phyloP scores from a whole-genome alignment of 2,888 invertebrate species.

The Apodemia duryi region DNA sequence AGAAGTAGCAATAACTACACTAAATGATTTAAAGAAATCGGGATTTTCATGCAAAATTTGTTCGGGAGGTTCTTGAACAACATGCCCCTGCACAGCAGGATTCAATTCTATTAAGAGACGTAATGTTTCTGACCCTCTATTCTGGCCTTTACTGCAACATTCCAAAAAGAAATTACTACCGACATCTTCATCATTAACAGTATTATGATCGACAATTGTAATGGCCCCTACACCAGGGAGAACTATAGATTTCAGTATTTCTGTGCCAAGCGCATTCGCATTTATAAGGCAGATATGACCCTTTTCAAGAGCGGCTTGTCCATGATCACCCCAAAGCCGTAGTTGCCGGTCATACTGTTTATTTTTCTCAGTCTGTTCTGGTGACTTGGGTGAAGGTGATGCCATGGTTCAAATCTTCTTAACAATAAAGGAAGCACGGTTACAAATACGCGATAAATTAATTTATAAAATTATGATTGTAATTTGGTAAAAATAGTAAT shows the following conservation, averaged over 20 bases:
- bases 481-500: not conserved
- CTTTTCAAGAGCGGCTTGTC: constrained; percentile 92
- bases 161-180: constrained; percentile 98
- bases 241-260: constrained; percentile 95
- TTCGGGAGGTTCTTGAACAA: constrained; percentile 93
- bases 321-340: constrained; percentile 99
- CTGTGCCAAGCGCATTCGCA: constrained; percentile 95
- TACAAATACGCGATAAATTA: not conserved
- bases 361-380: constrained; percentile 85
- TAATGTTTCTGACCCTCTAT: constrained; percentile 90
- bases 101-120: constrained; percentile 93
- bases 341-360: constrained; percentile 91
- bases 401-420: constrained; percentile 65
- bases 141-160: constrained; percentile 87
- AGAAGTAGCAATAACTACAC: constrained; percentile 90
- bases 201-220: constrained; percentile 94
- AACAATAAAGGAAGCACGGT: not conserved
- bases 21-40: constrained; percentile 92
- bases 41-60: constrained; percentile 91
- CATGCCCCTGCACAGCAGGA: constrained; percentile 94
- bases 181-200: constrained; percentile 92
- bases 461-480: not conserved
- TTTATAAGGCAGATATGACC: constrained; percentile 96
- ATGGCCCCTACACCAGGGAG: constrained; percentile 96
- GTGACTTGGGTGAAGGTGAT: constrained; percentile 85